A percentile compares a stretch with the other conserved stretches of the same genome.
Conservation (phyloP, 1,140 invertebrate genomes). For the Diorhabda carinulata region DNA sequence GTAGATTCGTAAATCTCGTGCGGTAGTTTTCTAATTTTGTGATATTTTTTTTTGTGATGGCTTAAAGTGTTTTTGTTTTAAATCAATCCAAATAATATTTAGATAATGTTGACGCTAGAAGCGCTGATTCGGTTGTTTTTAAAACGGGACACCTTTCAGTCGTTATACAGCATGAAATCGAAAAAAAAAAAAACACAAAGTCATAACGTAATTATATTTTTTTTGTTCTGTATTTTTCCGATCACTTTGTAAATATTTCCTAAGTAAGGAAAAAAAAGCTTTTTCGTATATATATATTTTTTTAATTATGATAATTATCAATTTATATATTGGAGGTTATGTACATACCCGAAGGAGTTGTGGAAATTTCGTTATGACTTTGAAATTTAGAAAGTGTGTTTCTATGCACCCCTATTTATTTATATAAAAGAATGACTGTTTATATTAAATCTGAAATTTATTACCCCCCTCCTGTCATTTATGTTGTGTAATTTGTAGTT, state of each 20-base stretch:
- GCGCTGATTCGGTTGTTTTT: too few species aligned
- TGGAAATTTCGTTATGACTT: constrained; percentile 35
- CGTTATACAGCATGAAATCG: too few species aligned
- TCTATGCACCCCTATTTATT: constrained; percentile 31
- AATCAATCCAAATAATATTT: background rate
- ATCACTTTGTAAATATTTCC: constrained; percentile 23
- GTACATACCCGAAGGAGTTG: constrained; percentile 1
- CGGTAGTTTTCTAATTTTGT: constrained; percentile 30
- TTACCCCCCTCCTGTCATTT: constrained; percentile 14
- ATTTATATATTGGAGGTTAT: constrained; percentile 25
- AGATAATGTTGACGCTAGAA: too few species aligned
- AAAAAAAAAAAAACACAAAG: constrained; percentile 9
- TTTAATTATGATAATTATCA: constrained; percentile 25
- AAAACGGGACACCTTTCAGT: too few species aligned
- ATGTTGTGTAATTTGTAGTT: constrained; percentile 25
- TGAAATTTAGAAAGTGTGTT: background rate
- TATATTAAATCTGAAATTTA: constrained; percentile 13
- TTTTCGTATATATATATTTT: constrained; percentile 12
- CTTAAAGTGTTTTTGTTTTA: constrained; percentile 23
- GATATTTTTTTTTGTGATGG: constrained; percentile 30
- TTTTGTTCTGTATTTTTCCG: constrained; percentile 22
- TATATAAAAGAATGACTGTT: constrained; percentile 14
- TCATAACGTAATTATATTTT: constrained; percentile 35
- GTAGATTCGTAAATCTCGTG: background rate
- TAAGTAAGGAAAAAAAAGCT: too few species aligned